Percentiles rank a stretch among this genome's conserved stretches.
phyloP scores from a whole-genome alignment of 2,888 invertebrate species.

The Drosophila kambysellisi region DNA sequence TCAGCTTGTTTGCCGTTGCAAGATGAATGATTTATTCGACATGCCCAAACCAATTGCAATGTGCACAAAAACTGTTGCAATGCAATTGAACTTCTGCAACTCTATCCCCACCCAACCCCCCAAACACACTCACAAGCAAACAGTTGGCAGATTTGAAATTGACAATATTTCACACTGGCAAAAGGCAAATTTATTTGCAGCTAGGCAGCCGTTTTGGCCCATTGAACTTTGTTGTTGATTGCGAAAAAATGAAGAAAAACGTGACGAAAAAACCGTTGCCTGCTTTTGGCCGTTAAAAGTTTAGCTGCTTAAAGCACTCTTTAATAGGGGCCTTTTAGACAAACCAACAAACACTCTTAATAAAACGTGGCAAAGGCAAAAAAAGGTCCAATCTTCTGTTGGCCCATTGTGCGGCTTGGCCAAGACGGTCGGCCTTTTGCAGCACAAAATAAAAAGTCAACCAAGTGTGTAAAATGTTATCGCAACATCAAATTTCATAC shows the following conservation, averaged over 20 bases:
- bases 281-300: slow-evolving; percentile 31
- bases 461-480: slow-evolving; percentile 80
- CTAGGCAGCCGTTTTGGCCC: slow-evolving; percentile 61
- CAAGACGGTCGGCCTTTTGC: slow-evolving; percentile 1
- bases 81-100: slow-evolving; percentile 3
- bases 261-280: slow-evolving; percentile 26
- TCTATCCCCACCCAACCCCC: background rate
- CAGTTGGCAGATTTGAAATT: slow-evolving; percentile 63
- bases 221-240: slow-evolving; percentile 77
- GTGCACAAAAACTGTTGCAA: slow-evolving; percentile 29
- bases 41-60: slow-evolving; percentile 53
- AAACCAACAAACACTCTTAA: slow-evolving; percentile 1
- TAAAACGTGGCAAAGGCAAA: background rate
- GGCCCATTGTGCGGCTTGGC: slow-evolving; percentile 24
- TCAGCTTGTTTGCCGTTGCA: slow-evolving; percentile 44
- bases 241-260: slow-evolving; percentile 37
- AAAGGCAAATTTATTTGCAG: slow-evolving; percentile 78
- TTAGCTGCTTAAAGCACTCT: slow-evolving; percentile 39
- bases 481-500: slow-evolving; percentile 83
- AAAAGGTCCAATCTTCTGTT: slow-evolving; percentile 24
- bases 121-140: background rate
- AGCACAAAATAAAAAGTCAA: slow-evolving; percentile 65
- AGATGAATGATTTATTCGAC: slow-evolving; percentile 57
- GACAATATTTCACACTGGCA: slow-evolving; percentile 70
- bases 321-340: slow-evolving; percentile 38